Percentiles rank a stretch among this genome's conserved stretches.
These are phyloP conservation scores for Mesoclemmys tuberculata DNA, from an alignment of 2,113 vertebrate species.

Conservation along the genomic window DNA sequence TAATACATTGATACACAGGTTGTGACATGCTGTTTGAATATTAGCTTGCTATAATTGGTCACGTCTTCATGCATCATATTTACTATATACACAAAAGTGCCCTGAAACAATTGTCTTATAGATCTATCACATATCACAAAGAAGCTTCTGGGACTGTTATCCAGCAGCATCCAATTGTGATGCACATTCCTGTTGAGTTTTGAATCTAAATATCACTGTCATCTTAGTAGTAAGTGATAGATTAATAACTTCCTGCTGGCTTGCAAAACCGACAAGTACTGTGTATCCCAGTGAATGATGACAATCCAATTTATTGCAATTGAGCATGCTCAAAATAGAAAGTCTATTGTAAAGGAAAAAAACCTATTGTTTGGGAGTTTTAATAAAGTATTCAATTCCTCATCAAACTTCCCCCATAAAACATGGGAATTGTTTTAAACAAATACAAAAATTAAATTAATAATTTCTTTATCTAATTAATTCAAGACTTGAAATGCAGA, in stretches of 20 bases:
- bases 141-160: conserved; percentile 85
- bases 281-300: conserved; percentile 38
- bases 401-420: background rate
- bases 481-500: background rate
- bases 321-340: conserved; percentile 68
- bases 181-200: conserved; percentile 73
- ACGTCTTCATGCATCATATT: conserved; percentile 93
- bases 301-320: conserved; percentile 56
- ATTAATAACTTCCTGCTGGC: conserved; percentile 75
- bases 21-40: conserved; percentile 94
- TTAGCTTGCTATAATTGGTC: conserved; percentile 91
- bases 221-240: conserved; percentile 62
- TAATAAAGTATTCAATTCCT: background rate
- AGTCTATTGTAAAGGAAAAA: conserved; percentile 10
- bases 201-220: conserved; percentile 74
- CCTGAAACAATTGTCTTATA: conserved; percentile 90
- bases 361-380: background rate
- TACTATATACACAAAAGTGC: conserved; percentile 88
- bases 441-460: background rate
- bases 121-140: conserved; percentile 87
- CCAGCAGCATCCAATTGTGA: conserved; percentile 76
- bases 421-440: background rate
- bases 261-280: conserved; percentile 61
- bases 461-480: background rate
- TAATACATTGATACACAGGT: conserved; percentile 92